Evolutionary conservation across 23 tunicate genomes (phyloP).

Genomic region (Trididemnum clinides): DNA sequence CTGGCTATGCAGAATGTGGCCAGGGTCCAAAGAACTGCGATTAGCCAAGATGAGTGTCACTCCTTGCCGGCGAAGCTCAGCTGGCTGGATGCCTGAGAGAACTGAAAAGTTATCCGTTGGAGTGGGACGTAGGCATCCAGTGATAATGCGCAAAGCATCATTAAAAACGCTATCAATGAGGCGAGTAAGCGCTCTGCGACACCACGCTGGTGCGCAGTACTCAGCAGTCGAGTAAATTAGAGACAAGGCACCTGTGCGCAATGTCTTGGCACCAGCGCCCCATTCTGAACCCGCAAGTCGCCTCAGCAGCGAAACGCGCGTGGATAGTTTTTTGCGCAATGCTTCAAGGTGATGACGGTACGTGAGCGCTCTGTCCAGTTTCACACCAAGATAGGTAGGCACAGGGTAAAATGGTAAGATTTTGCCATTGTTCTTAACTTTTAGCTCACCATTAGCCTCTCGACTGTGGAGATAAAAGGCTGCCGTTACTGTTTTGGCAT

Average conservation of each 20-base stretch:
- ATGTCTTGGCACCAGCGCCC: not conserved
- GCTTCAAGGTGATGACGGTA: not conserved
- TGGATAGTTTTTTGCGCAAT: no score
- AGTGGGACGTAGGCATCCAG: not conserved
- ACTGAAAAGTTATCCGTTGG: not conserved
- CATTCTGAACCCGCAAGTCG: not conserved
- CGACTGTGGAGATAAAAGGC: conserved; percentile 4
- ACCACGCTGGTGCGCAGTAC: not conserved
- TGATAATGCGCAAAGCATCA: not conserved
- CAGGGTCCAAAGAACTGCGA: not conserved
- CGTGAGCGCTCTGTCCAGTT: not conserved
- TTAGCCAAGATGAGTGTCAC: not conserved
- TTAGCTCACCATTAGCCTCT: not conserved
- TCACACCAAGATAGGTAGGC: not conserved
- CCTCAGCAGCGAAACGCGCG: not conserved
- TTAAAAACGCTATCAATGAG: not conserved
- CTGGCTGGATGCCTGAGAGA: not conserved
- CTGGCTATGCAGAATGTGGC: not conserved
- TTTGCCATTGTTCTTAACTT: not conserved
- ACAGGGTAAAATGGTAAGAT: not conserved
- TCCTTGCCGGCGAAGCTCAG: not conserved
- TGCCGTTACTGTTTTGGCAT: not conserved
- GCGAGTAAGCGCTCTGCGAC: not conserved
- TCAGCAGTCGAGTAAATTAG: not conserved
- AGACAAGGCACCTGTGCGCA: not conserved